phyloP scores from a whole-genome alignment of 2,797 vertebrate genomes.

The Artibeus lituratus region DNA sequence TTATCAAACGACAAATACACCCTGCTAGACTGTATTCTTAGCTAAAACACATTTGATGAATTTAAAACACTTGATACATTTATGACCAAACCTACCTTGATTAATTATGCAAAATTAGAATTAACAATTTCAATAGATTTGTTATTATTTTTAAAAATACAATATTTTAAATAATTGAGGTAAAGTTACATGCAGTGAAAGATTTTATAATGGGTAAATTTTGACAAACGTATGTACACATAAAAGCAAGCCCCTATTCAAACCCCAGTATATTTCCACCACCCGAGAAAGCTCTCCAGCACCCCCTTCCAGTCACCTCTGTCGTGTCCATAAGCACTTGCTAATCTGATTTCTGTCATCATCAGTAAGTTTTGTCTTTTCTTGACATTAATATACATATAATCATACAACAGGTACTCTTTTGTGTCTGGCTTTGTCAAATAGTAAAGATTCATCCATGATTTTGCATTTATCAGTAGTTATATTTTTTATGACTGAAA shows the following conservation, averaged over 20 bases:
- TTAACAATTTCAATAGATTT: neutral
- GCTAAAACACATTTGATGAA: neutral
- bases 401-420: neutral
- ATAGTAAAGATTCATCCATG: neutral
- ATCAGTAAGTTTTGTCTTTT: neutral
- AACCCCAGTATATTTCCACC: neutral
- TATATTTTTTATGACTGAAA: neutral
- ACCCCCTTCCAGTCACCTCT: neutral
- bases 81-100: neutral
- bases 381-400: neutral
- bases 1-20: neutral
- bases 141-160: neutral
- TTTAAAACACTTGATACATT: neutral
- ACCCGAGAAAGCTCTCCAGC: neutral
- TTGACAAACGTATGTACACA: neutral
- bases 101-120: conserved; percentile 28
- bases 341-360: neutral
- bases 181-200: neutral
- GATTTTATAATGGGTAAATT: neutral
- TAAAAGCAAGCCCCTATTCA: neutral
- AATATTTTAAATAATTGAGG: neutral
- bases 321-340: neutral
- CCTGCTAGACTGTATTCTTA: neutral
- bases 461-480: neutral
- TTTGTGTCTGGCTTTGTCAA: neutral